A percentile compares a stretch with the other conserved stretches of the same genome.
Evolutionary conservation across 1,140 invertebrate species (phyloP).

Genomic region (Coenobita brevimanus): DNA sequence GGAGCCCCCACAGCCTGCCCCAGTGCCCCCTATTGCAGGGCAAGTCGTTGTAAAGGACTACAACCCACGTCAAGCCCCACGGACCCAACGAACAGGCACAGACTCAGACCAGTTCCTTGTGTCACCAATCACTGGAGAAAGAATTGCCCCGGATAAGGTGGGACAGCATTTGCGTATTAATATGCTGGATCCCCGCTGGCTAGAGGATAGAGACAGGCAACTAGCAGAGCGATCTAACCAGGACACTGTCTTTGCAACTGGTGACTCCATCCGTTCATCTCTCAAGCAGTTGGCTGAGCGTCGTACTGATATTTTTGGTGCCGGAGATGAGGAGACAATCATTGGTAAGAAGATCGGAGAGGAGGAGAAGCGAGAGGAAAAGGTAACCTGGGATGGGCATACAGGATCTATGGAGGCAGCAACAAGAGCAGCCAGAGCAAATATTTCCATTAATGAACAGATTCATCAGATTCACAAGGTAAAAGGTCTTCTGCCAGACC

Average conservation of each 20-base stretch:
- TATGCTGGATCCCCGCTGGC: constrained; percentile 97
- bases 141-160: constrained; percentile 96
- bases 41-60: constrained; percentile 98
- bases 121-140: constrained; percentile 98
- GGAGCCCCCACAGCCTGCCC: constrained; percentile 82
- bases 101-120: constrained; percentile 93
- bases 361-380: constrained; percentile 91
- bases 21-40: constrained; percentile 86
- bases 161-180: constrained; percentile 99
- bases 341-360: constrained; percentile 99
- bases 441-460: constrained; percentile 97
- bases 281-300: constrained; percentile 97
- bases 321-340: constrained; percentile 97
- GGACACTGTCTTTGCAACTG: constrained; percentile 89
- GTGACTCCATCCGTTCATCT: constrained; percentile 89
- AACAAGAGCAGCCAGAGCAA: constrained; percentile 91
- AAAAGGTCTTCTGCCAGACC: constrained; percentile 93
- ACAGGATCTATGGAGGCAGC: constrained; percentile 94
- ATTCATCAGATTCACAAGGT: constrained; percentile 97
- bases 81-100: constrained; percentile 67
- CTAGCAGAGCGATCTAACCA: constrained; percentile 88
- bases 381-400: constrained; percentile 93
- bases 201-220: constrained; percentile 94
- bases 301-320: constrained; percentile 99
- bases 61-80: constrained; percentile 85